Evolutionary conservation across 2,888 invertebrate species (phyloP), one percentile per base, ranked within the genome.

Genomic region (Lepidochitona cinerea): DNA sequence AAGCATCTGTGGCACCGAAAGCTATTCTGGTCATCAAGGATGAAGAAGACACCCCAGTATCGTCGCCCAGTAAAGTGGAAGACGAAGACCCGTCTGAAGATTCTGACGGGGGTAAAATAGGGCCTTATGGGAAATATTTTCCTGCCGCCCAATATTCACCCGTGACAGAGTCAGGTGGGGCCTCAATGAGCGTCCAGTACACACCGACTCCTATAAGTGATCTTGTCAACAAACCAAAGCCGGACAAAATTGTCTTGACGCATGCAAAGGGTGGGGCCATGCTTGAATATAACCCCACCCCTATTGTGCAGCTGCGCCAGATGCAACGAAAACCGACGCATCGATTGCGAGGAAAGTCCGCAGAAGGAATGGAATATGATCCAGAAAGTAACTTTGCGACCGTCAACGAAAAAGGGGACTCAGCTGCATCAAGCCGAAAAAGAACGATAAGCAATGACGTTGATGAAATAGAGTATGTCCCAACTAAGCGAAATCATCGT

Each of bases 261-360:
- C 49, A 49, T 4, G 49, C 49, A 49, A 49, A 49, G 23, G 49
- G 49, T n/a, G 49, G 49, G 3, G 49, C 49, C 23, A 49, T 49
- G 49, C 49, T 49, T 35, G 79, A 81, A 53, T 87, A 87, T 75
- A 84, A 83, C 37, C 87, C 86, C 33, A 87, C 86, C 23, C 85
- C 87, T 7, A 49, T 49, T 49, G 49, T 49, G 23, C 49, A 84
- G 71, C 70, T 83, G 14, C 81, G 83, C 65, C 66, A 65, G 33
- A 72, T 49, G 49, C 49, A 23, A 49, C 49, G 49, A 4, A 49
- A 49, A 23, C 49, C 49, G 23, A 49, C 32, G 23, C n/a, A 33
- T 35, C 32, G 35, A 23, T n/a, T 35, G 36, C 12, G 23, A 33
- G 33, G 66, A 35, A n/a, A 68, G 9, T 37, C 68, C 37, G 26